A percentile compares a stretch with the other conserved stretches of the same genome.
phyloP scores from a whole-genome alignment of 2,888 invertebrate species.

The Mythimna albipuncta region DNA sequence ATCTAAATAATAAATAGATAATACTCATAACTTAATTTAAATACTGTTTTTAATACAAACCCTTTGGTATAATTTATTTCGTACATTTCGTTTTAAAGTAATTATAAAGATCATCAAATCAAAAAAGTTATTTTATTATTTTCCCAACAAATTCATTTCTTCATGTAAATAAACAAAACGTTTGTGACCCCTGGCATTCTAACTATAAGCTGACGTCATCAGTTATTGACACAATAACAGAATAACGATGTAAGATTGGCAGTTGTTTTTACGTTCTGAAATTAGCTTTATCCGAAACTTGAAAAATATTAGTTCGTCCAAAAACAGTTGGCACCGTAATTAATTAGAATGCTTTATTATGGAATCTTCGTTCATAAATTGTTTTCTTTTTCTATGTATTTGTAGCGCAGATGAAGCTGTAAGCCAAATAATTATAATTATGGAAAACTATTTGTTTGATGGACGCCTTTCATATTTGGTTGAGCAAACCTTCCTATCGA shows the following conservation, averaged over 20 bases:
- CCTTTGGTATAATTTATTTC: background rate
- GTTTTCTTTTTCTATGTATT: background rate
- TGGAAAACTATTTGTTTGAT: background rate
- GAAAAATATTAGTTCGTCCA: conserved; percentile 18
- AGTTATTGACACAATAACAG: conserved; percentile 1
- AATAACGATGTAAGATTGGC: conserved; percentile 14
- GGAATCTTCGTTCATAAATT: background rate
- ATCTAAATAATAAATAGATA: no score
- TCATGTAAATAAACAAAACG: conserved; percentile 28
- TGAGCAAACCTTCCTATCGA: background rate
- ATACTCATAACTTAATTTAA: background rate
- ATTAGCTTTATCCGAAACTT: background rate
- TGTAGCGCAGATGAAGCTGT: background rate
- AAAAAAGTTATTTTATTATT: background rate
- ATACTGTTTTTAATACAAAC: no score
- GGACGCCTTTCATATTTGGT: background rate
- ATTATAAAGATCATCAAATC: background rate
- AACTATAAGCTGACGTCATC: conserved; percentile 43
- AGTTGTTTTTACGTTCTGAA: conserved; percentile 39
- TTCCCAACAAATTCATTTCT: background rate
- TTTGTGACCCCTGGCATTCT: conserved; percentile 35
- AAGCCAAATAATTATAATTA: background rate
- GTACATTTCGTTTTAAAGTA: background rate
- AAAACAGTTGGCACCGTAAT: background rate
- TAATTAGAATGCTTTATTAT: background rate